Evolutionary conservation across 2,888 invertebrate genomes (phyloP).

Genomic region (Drosophila borborema): DNA sequence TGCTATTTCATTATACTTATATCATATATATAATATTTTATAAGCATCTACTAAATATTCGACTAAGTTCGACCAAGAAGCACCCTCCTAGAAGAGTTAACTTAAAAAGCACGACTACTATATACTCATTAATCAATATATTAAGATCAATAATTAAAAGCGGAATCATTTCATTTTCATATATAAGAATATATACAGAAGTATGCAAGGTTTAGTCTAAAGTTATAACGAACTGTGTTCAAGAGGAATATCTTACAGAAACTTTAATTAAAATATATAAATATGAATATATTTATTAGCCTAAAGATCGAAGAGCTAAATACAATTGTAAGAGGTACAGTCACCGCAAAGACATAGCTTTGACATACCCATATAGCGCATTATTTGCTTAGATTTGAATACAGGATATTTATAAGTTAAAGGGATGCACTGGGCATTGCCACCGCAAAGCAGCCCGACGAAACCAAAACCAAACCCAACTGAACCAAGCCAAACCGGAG

Average conservation of each 20-base stretch:
- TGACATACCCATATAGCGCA: neutral
- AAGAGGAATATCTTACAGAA: no score
- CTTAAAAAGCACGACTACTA: neutral
- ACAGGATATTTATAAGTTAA: conserved; percentile 33
- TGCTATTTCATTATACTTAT: neutral
- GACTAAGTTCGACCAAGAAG: neutral
- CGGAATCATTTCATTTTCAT: neutral
- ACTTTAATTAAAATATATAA: neutral
- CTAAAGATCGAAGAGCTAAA: neutral
- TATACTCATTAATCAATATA: neutral
- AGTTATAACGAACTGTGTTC: neutral
- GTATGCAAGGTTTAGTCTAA: neutral
- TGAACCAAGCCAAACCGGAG: conserved; percentile 34
- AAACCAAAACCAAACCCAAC: conserved; percentile 37
- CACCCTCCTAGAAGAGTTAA: neutral
- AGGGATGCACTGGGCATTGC: conserved; percentile 49
- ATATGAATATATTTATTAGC: neutral
- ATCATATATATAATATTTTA: neutral
- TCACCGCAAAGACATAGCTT: neutral
- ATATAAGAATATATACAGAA: neutral
- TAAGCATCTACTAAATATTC: neutral
- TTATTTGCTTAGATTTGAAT: neutral
- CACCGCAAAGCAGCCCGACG: conserved; percentile 41
- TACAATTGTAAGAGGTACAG: neutral
- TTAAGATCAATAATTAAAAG: neutral